Evolutionary conservation across 2,888 invertebrate genomes (phyloP), one percentile per base, ranked within the genome.

Genomic region (Drosophila antonietae): DNA sequence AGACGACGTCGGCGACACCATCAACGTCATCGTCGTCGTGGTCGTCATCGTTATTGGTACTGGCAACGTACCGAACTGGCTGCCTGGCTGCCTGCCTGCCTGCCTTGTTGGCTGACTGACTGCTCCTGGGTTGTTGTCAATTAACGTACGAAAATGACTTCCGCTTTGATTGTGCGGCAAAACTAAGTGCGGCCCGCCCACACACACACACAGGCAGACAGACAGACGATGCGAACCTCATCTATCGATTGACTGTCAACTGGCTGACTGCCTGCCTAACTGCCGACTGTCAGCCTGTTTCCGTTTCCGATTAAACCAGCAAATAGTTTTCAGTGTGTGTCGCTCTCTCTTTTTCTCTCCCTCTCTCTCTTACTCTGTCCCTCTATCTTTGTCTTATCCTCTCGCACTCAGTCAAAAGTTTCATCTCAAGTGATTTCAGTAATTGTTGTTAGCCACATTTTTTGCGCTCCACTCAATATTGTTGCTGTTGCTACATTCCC

Each of bases 111-210:
- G 0, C 59, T 58, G 43, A 47, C 78, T 47, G 62, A 49, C 78
- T 78, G 20, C 74, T 68, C 57, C 75, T 66, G 56, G 75, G 65
- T 79, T 75, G 80, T 90, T 88, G 91, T 89, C 89, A 89, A 89
- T 89, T 91, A 89, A 90, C 90, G 90, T 90, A 90, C 90, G 87
- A 89, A 88, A 89, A 89, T 90, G 86, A 88, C 87, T 90, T 88
- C 87, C 87, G 87, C 86, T 77, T 85, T 88, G 90, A 89, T 90
- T 88, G 88, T 89, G 80, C 72, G 83, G 86, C 84, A 82, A 79
- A 79, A 79, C 82, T 82, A 79, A 79, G 79, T 79, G 75, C 79
- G 74, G 61, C 69, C 63, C 63, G 39, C 9, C 55, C 55, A 37
- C 51, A 8, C 37, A 33, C 41, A 15, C 37, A 41, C 18, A 43